Percentiles rank a stretch among this genome's conserved stretches.
These are phyloP conservation scores for Spizaetus ornatus DNA, from an alignment of 2,113 vertebrate species.

Conservation along the genomic window DNA sequence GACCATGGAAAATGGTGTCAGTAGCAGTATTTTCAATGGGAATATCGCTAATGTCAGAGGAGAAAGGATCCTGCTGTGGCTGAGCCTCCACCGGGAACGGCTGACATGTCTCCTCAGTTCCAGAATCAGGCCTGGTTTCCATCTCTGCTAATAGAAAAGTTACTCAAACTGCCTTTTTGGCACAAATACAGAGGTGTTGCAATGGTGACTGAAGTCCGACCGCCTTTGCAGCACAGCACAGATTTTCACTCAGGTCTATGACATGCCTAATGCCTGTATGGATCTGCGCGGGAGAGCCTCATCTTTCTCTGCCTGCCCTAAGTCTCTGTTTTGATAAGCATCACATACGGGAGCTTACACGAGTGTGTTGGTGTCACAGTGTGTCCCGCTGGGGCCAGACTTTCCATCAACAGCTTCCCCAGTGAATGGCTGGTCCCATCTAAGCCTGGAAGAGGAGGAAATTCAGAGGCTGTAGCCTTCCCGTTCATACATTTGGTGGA, in stretches of 20 bases:
- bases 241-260: neutral
- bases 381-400: neutral
- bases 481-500: neutral
- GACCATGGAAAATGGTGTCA: neutral
- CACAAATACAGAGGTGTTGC: neutral
- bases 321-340: neutral
- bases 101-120: neutral
- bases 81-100: neutral
- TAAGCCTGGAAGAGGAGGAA: neutral
- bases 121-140: neutral
- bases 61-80: neutral
- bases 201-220: accelerated
- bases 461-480: neutral
- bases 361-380: accelerated
- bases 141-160: neutral
- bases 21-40: neutral
- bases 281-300: accelerated
- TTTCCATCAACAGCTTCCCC: neutral
- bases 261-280: neutral
- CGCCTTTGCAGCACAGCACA: neutral
- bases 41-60: neutral
- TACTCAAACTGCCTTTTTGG: neutral
- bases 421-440: accelerated
- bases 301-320: neutral
- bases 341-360: accelerated